Evolutionary conservation across 2,797 vertebrate species (phyloP).

Genomic region (Molossus molossus): DNA sequence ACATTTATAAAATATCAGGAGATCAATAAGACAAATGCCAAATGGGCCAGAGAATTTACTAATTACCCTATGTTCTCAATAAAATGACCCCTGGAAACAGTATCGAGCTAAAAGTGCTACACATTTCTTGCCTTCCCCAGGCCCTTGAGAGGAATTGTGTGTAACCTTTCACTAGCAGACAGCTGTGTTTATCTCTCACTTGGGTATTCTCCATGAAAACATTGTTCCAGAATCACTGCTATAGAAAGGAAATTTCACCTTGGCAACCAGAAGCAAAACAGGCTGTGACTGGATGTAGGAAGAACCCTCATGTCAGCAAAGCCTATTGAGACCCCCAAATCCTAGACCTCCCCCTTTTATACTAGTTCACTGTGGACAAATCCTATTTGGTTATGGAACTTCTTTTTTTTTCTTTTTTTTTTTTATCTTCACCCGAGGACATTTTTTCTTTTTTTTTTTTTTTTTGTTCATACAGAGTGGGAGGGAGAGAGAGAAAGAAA

Average conservation of each 20-base stretch:
- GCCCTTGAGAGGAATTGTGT: conserved; percentile 25
- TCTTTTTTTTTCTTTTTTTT: no score
- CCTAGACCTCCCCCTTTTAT: background rate
- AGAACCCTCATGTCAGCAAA: conserved; percentile 31
- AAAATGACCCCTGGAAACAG: conserved; percentile 59
- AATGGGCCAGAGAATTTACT: conserved; percentile 34
- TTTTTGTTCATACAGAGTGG: no score
- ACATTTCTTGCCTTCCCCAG: conserved; percentile 40
- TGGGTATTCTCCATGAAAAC: conserved; percentile 75
- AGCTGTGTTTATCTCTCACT: conserved; percentile 73
- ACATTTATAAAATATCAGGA: conserved; percentile 74
- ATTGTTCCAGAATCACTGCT: conserved; percentile 53
- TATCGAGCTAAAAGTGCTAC: background rate
- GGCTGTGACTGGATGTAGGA: background rate
- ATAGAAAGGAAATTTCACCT: conserved; percentile 49
- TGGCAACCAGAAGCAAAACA: conserved; percentile 33
- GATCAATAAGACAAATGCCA: conserved; percentile 76
- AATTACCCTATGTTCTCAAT: conserved; percentile 65
- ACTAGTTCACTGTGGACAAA: background rate
- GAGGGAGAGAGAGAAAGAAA: no score
- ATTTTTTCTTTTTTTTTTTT: no score
- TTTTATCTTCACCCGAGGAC: no score
- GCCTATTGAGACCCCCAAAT: background rate
- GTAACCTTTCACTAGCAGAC: conserved; percentile 63
- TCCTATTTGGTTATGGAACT: background rate